phyloP scores from a whole-genome alignment of 2,113 vertebrate genomes.

The Arizona elegans region DNA sequence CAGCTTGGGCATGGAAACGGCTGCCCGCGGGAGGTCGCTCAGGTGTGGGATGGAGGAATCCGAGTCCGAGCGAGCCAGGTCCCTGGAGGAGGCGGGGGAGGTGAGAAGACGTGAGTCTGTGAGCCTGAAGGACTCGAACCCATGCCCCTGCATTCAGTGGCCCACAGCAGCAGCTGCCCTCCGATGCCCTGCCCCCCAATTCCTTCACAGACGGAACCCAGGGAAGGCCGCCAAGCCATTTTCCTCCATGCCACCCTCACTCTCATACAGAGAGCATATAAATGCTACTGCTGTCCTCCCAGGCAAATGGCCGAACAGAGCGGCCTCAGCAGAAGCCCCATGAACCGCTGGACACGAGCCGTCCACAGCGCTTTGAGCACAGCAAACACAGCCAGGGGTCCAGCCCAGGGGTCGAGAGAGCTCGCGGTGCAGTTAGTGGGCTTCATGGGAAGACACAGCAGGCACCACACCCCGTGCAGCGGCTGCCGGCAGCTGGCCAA shows the following conservation, averaged over 20 bases:
- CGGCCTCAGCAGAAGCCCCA: background rate
- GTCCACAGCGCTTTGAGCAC: background rate
- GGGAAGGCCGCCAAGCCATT: background rate
- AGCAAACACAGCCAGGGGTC: background rate
- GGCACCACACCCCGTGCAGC: background rate
- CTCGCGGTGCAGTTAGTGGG: background rate
- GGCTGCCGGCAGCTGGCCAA: background rate
- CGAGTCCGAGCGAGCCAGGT: conserved; percentile 90
- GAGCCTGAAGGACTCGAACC: background rate
- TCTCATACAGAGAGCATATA: background rate
- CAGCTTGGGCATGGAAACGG: conserved; percentile 71
- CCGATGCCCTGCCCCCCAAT: background rate
- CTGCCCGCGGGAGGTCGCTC: conserved; percentile 76
- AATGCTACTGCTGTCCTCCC: background rate
- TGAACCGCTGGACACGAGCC: fast-evolving
- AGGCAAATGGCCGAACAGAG: background rate
- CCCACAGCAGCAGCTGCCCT: background rate
- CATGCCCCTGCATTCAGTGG: background rate
- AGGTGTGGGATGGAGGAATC: conserved; percentile 89
- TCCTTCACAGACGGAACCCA: background rate
- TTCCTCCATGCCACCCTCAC: background rate
- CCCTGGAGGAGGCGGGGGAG: conserved; percentile 65
- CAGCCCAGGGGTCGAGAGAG: background rate
- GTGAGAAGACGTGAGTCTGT: background rate
- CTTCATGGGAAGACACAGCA: background rate